Base-by-base conservation (phyloP, 2,113 vertebrate species). In the Hemicordylus capensis region DNA sequence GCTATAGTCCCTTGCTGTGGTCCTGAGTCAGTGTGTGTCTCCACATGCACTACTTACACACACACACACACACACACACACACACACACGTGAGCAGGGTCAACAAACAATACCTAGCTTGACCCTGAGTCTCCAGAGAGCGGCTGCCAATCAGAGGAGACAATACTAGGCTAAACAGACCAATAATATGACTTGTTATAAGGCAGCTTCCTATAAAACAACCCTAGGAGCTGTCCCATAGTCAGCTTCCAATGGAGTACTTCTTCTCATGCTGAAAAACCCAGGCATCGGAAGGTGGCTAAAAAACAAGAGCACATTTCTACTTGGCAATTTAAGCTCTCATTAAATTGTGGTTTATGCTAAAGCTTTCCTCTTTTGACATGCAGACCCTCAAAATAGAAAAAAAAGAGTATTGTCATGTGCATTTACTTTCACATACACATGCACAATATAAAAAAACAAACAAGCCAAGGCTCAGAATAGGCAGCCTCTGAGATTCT, bases 361-460 rank as follows among this genome's bases (percentile, higher is more conserved):
- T 2, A 14, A 73, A 81, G 86, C 54, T 54, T 46, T 76, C 79
- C 44, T 74, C 85, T 72, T 75, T 37, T 63, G 73, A 59, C 0
- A 1, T 2, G 0, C 34, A 37, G 85, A 61, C 42, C n/a, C 72
- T 80, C 20, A 75, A 93, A 92, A 90, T 20, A 90, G 89, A 46
- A 0, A 46, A 54, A 42, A n/a, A 0, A 28, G 34, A 64, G 15
- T 4, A 17, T 6, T 3, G 37, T 58, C 78, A 42, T 85, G 75
- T 0, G 6, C 0, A 0, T 2, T 7, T 42, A 0, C 51, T 67
- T 6, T 2, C 31, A 46, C 6, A 37, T 0, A 28, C 4, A 51
- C 19, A 54, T 46, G 48, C 26, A 37, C 12, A 81, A 67, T 42
- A 26, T 42, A 31, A 61, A 3, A 22, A 54, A n/a, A 34, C 42